Conservation (phyloP, 2,797 vertebrate species). For the Hippocampus kuda region DNA sequence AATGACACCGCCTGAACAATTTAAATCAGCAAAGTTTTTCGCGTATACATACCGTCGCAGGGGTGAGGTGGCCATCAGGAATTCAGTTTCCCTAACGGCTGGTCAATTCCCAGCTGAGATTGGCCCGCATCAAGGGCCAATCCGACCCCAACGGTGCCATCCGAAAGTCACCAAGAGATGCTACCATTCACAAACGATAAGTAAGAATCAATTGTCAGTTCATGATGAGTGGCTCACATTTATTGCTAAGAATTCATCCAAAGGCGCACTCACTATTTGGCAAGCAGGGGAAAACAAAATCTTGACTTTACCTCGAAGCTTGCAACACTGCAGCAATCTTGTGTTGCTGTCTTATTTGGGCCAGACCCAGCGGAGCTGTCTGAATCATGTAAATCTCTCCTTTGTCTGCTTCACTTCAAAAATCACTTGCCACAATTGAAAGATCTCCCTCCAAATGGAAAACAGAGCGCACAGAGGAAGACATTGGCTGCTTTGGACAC, state of each 20-base stretch:
- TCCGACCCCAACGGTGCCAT: not conserved
- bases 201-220: not conserved
- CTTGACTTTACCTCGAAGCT: not conserved
- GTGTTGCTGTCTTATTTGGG: constrained; percentile 2
- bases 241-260: not conserved
- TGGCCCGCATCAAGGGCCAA: too few relatives aligned
- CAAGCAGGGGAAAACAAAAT: not conserved
- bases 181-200: not conserved
- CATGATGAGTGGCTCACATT: not conserved
- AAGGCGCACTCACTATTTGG: not conserved
- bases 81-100: too few relatives aligned
- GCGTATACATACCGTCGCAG: too few relatives aligned
- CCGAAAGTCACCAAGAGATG: too few relatives aligned
- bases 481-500: constrained; percentile 54
- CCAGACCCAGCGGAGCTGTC: constrained; percentile 35
- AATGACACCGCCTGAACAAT: too few relatives aligned
- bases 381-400: constrained; percentile 46
- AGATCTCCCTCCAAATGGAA: constrained; percentile 52
- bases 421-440: constrained; percentile 39
- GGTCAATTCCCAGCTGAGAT: too few relatives aligned
- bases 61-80: too few relatives aligned
- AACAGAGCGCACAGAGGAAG: constrained; percentile 52
- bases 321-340: constrained; percentile 9
- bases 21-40: too few relatives aligned
- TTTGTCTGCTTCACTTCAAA: constrained; percentile 55